Evolutionary conservation across 2,888 invertebrate genomes (phyloP).

Genomic region (Drosophila robusta): DNA sequence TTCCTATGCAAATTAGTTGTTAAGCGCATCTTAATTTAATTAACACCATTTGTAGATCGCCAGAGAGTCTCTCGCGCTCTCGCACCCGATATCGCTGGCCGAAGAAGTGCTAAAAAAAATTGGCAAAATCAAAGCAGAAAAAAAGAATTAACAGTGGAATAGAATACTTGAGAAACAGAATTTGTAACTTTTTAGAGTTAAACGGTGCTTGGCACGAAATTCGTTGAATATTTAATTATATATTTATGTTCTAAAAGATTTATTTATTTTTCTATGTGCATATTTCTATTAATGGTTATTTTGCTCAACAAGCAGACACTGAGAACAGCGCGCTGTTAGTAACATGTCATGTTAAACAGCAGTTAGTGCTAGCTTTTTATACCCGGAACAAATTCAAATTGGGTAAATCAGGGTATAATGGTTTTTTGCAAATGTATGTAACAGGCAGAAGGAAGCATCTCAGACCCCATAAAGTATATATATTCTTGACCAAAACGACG

Average conservation of each 20-base stretch:
- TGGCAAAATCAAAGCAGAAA: constrained; percentile 27
- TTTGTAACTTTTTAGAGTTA: background rate
- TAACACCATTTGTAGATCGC: constrained; percentile 59
- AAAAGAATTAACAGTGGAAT: background rate
- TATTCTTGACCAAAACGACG: too few relatives aligned
- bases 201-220: background rate
- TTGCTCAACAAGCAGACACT: background rate
- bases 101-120: constrained; percentile 51
- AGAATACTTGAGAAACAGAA: background rate
- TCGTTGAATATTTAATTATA: background rate
- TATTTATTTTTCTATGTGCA: background rate
- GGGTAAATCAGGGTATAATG: too few relatives aligned
- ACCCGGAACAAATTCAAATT: too few relatives aligned
- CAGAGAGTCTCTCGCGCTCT: constrained; percentile 18
- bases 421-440: too few relatives aligned
- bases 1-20: constrained; percentile 70
- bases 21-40: constrained; percentile 70
- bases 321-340: background rate
- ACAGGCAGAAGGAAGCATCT: too few relatives aligned
- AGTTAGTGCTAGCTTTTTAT: too few relatives aligned
- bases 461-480: too few relatives aligned
- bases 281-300: background rate
- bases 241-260: background rate
- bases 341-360: background rate
- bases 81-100: constrained; percentile 24